phyloP scores from a whole-genome alignment of 2,888 invertebrate species.

The Limenitis camilla region DNA sequence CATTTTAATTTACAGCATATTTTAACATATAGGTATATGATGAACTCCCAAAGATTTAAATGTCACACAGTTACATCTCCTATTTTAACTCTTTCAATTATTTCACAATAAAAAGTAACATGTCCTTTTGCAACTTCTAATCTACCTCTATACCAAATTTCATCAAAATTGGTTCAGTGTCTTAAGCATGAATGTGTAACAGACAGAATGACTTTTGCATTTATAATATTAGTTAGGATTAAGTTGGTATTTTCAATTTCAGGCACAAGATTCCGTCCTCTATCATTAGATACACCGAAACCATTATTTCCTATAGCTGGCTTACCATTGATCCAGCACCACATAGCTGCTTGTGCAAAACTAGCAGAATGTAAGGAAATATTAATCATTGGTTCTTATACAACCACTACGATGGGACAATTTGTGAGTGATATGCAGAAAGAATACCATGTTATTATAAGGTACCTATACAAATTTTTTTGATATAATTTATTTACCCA shows the following conservation, averaged over 20 bases:
- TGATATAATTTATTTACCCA: too few species aligned
- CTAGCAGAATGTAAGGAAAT: constrained; percentile 90
- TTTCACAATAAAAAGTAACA: too few species aligned
- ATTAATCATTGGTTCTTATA: constrained; percentile 94
- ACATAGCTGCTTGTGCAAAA: constrained; percentile 92
- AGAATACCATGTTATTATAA: constrained; percentile 85
- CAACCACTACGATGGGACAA: constrained; percentile 85
- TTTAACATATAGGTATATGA: too few species aligned
- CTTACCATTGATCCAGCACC: constrained; percentile 95
- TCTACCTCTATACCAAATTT: not conserved
- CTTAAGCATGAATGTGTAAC: not conserved
- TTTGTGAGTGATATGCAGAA: constrained; percentile 92
- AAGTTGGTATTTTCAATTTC: constrained; percentile 21
- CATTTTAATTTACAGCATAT: too few species aligned
- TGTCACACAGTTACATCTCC: not conserved
- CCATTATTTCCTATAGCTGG: constrained; percentile 98
- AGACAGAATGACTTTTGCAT: too few species aligned
- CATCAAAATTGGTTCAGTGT: not conserved
- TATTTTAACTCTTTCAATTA: too few species aligned
- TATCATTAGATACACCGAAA: constrained; percentile 97
- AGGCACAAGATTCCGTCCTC: constrained; percentile 97
- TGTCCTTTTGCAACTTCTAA: too few species aligned
- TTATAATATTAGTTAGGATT: not conserved
- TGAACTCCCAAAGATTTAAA: too few species aligned
- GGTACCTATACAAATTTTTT: too few species aligned